Percentiles rank a stretch among this genome's conserved stretches.
These are phyloP conservation scores for Amphimedon queenslandica DNA, from an alignment of 37 sponge, comb jelly and placozoan species.

Conservation along the genomic window DNA sequence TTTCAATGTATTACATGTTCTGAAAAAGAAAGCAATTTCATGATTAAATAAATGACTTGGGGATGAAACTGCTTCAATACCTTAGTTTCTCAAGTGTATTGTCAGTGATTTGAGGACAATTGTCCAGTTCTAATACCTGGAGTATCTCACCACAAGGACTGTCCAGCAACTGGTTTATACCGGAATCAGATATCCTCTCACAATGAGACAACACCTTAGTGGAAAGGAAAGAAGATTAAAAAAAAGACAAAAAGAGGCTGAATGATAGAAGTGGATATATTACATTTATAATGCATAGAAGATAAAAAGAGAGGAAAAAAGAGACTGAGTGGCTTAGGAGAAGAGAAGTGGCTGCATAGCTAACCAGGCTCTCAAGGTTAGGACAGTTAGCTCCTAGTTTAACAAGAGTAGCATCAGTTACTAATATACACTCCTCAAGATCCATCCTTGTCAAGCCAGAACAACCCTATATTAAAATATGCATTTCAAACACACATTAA, in stretches of 20 bases:
- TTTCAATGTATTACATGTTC: constrained; percentile 57
- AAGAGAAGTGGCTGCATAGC: neutral
- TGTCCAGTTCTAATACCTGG: constrained; percentile 88
- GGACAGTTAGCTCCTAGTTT: constrained; percentile 77
- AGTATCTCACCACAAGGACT: constrained; percentile 72
- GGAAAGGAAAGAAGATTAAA: constrained; percentile 6
- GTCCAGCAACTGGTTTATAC: constrained; percentile 55
- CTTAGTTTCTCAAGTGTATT: constrained; percentile 74
- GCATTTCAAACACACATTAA: neutral
- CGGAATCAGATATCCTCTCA: constrained; percentile 90
- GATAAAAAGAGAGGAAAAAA: too few relatives aligned
- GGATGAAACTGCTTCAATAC: too few relatives aligned
- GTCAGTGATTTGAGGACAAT: constrained; percentile 95
- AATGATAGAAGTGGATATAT: too few relatives aligned
- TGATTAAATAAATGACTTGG: too few relatives aligned
- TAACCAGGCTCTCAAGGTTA: constrained; percentile 77
- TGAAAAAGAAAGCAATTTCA: constrained; percentile 13
- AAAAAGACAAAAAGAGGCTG: too few relatives aligned
- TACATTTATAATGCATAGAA: too few relatives aligned
- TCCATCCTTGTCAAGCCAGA: constrained; percentile 56
- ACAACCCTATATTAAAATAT: constrained; percentile 37
- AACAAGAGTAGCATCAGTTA: constrained; percentile 74
- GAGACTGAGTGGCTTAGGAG: too few relatives aligned
- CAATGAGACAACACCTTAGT: constrained; percentile 86
- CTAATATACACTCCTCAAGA: constrained; percentile 74